Conservation (phyloP, 2,113 vertebrate genomes). For the Lagopus muta region DNA sequence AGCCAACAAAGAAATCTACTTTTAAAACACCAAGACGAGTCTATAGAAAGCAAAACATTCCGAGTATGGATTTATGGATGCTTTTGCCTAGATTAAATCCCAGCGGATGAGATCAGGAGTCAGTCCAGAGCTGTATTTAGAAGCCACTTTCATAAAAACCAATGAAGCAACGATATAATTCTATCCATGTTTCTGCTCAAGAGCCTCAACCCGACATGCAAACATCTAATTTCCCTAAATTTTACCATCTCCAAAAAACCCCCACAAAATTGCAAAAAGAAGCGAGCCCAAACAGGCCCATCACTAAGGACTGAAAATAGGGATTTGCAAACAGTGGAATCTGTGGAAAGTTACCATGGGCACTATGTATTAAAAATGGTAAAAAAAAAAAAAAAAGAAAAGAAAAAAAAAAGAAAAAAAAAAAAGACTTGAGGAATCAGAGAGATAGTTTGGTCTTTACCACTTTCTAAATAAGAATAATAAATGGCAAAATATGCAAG, state of each 20-base stretch:
- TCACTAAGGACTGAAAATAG: neutral
- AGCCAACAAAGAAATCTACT: neutral
- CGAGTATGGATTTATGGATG: neutral
- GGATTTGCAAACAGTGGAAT: neutral
- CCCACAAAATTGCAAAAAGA: neutral
- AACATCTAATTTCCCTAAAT: neutral
- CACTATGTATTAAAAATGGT: neutral
- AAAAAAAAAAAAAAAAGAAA: neutral
- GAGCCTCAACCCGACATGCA: neutral
- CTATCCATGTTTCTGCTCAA: neutral
- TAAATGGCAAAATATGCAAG: constrained; percentile 9
- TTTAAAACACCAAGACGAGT: neutral
- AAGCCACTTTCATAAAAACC: neutral
- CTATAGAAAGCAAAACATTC: neutral
- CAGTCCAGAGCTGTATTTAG: neutral
- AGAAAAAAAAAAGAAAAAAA: neutral
- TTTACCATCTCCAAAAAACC: neutral
- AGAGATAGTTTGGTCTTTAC: neutral
- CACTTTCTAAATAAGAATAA: neutral
- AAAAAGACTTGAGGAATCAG: neutral
- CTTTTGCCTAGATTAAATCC: neutral
- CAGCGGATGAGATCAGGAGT: neutral
- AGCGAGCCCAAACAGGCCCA: neutral
- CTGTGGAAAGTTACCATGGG: neutral
- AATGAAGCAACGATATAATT: neutral